phyloP scores from a whole-genome alignment of 2,888 invertebrate genomes.

The Coelopa pilipes region DNA sequence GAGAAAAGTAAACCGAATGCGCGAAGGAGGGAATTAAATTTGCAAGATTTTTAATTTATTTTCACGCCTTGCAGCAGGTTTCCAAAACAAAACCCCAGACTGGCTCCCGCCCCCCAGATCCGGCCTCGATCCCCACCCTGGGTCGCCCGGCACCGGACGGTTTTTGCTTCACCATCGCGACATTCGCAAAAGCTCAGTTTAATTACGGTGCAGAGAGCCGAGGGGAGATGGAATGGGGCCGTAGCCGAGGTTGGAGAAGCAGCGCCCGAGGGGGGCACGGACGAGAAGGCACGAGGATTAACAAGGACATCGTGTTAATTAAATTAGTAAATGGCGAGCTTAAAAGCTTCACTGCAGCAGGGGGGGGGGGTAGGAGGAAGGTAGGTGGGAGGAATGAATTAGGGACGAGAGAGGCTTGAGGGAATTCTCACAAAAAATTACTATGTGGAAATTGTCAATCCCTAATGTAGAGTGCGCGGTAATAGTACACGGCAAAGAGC shows the following conservation, averaged over 20 bases:
- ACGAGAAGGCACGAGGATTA: slow-evolving; percentile 8
- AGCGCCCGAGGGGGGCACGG: not conserved
- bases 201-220: slow-evolving; percentile 22
- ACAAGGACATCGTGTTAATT: slow-evolving; percentile 32
- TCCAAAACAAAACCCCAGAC: not conserved
- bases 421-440: not conserved
- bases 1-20: too few relatives aligned
- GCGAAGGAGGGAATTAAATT: slow-evolving; percentile 11
- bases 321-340: slow-evolving; percentile 21
- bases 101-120: not conserved
- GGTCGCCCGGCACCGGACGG: not conserved
- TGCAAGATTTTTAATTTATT: slow-evolving; percentile 32
- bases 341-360: too few relatives aligned
- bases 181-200: slow-evolving; percentile 19
- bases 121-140: not conserved
- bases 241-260: not conserved
- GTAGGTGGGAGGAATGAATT: not conserved
- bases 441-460: too few relatives aligned
- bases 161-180: not conserved
- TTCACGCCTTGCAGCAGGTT: slow-evolving; percentile 24
- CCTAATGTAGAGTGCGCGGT: too few relatives aligned
- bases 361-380: too few relatives aligned
- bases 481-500: too few relatives aligned
- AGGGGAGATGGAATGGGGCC: not conserved
- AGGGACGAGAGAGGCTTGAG: not conserved